Percentiles rank a stretch among this genome's conserved stretches.
phyloP scores from a whole-genome alignment of 2,888 invertebrate species.

The Aricia artaxerxes region DNA sequence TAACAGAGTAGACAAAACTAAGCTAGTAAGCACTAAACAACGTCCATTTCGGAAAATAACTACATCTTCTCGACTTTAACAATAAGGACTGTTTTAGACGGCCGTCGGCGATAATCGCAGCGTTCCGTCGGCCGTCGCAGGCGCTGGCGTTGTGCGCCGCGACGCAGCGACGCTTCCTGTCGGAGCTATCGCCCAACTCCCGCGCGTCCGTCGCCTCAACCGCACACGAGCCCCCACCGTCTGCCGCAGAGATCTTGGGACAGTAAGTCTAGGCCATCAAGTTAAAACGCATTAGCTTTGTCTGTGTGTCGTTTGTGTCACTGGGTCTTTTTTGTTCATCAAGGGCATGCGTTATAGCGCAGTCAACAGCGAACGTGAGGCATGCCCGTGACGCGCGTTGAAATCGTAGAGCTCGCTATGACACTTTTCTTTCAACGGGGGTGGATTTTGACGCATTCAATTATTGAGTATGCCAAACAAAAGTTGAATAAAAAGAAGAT shows the following conservation, averaged over 20 bases:
- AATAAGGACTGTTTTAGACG: slow-evolving; percentile 58
- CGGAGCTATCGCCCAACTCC: slow-evolving; percentile 66
- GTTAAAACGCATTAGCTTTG: no score
- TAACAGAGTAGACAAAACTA: no score
- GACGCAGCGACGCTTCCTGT: slow-evolving; percentile 69
- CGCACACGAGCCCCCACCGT: slow-evolving; percentile 59
- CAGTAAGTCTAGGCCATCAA: slow-evolving; percentile 46
- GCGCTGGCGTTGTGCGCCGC: slow-evolving; percentile 81
- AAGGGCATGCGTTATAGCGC: no score
- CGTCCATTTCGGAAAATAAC: background rate
- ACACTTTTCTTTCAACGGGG: no score
- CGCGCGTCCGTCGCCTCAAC: slow-evolving; percentile 67
- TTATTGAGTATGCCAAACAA: no score
- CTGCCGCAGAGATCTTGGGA: slow-evolving; percentile 69
- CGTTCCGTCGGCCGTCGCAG: slow-evolving; percentile 81
- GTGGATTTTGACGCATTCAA: no score
- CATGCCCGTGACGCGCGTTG: no score
- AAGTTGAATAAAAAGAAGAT: no score
- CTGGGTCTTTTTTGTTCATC: no score
- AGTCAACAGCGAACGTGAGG: no score
- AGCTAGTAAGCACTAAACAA: background rate
- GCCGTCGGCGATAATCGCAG: slow-evolving; percentile 83
- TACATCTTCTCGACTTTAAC: background rate
- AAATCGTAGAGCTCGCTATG: no score
- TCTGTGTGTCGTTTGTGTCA: no score